Base-by-base conservation (phyloP, 2,888 invertebrate genomes). In the Dasysyrphus albostriatus region DNA sequence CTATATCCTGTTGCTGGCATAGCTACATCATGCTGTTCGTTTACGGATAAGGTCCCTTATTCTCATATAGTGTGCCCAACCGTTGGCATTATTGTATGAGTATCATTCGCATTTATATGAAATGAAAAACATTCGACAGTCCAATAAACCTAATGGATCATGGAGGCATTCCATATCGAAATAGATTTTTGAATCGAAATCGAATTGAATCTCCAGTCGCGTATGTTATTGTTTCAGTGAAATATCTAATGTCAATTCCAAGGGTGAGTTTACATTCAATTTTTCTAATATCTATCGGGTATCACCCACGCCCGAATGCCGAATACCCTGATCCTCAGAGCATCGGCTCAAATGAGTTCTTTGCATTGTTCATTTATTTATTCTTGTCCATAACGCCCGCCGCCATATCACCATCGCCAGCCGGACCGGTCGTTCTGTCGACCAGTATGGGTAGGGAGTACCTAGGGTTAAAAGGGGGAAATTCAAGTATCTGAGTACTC, bases 121-220 rank as follows among this genome's bases (percentile, higher is more conserved):
- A 67, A 54, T 29, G 29, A 39, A 67, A 72, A 72, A 47, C 77
- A 58, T 51, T 77, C 81, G 77, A 67, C 72, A 51, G 75, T 74
- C 61, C 69, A 82, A 77, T 82, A 82, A 77, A 82, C 73, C 82
- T 77, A 82, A 85, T 77, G 81, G 85, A 69, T 85, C 77, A 81
- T 82, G 73, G 54, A 54, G 29, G 29, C 6, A n/a, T 51, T 24
- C 51, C 5, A 10, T 56, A 67, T 34, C 24, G 51, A 69, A 39
- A 69, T 54, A 29, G 39, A 10, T 69, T 69, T 24, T 69, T 19
- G 34, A 42, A 69, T 58, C 42, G 24, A 29, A 72, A 73, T 77
- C 14, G 32, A 81, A 76, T 84, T 34, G 70, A 70, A 75, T 74
- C 56, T 63, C 77, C 73, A 69, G 56, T 65, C 67, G 69, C 61